These are phyloP conservation scores for Redunca redunca DNA, from an alignment of 2,113 vertebrate genomes.

Conservation along the genomic window DNA sequence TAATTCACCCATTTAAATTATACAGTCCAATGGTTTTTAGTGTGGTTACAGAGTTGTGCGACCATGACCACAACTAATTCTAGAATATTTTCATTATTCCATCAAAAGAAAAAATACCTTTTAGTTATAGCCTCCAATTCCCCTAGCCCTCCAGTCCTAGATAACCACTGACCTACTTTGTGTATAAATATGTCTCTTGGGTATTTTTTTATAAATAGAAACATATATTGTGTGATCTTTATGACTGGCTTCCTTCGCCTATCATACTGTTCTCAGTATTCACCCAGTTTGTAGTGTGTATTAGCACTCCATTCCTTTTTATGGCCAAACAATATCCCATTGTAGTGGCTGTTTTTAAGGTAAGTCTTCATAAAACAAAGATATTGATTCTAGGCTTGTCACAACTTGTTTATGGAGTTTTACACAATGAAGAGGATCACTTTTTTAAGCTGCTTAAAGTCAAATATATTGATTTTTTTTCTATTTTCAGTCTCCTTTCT, in stretches of 20 bases:
- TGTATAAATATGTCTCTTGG: neutral
- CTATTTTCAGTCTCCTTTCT: neutral
- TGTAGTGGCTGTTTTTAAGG: neutral
- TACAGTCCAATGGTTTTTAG: neutral
- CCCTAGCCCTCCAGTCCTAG: neutral
- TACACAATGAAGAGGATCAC: neutral
- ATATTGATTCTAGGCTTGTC: neutral
- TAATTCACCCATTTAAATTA: neutral
- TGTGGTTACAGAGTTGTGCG: neutral
- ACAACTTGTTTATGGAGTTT: neutral
- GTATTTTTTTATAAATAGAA: neutral
- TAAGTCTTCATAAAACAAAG: neutral
- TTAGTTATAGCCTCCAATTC: neutral
- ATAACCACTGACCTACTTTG: neutral
- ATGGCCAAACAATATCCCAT: neutral
- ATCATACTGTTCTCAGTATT: neutral
- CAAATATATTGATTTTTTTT: neutral
- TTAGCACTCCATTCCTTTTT: neutral
- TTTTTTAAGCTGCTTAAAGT: neutral
- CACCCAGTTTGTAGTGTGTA: no score
- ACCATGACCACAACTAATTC: neutral
- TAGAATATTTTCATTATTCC: neutral
- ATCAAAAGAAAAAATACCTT: neutral
- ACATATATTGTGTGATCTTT: neutral
- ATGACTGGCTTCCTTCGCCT: neutral